phyloP scores from a whole-genome alignment of 2,888 invertebrate species.

The Galeopsomyia nigrocyanea region DNA sequence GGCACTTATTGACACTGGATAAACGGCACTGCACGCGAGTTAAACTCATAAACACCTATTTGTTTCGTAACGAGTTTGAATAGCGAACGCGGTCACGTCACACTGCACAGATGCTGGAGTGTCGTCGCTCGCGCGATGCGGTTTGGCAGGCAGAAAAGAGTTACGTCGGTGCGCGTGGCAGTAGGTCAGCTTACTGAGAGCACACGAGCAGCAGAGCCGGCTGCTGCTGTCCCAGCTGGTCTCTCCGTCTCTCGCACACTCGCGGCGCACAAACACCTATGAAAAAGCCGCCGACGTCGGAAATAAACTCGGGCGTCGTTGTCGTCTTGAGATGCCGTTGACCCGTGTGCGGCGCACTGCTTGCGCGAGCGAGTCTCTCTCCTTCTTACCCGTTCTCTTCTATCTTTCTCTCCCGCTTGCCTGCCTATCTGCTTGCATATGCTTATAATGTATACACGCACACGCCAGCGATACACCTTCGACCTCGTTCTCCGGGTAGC shows the following conservation, averaged over 20 bases:
- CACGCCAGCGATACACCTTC: constrained; percentile 10
- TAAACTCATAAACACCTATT: not conserved
- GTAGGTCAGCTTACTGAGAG: constrained; percentile 13
- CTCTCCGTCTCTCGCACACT: not conserved
- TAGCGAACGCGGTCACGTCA: not conserved
- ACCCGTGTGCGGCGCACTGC: constrained; percentile 51
- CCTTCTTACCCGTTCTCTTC: no score
- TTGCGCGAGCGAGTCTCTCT: no score
- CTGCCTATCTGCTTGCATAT: no score
- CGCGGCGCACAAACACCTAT: constrained; percentile 10
- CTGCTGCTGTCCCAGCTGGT: constrained; percentile 20
- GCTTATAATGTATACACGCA: no score
- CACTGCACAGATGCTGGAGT: not conserved
- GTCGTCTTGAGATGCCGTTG: constrained; percentile 60
- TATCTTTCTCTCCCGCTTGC: no score
- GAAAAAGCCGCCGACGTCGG: constrained; percentile 63
- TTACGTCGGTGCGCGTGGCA: constrained; percentile 24
- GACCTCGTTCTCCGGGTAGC: constrained; percentile 42
- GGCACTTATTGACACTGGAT: no score
- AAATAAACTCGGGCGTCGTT: constrained; percentile 61
- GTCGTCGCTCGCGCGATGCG: constrained; percentile 26
- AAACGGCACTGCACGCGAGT: no score
- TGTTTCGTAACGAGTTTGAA: not conserved
- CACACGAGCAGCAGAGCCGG: not conserved
- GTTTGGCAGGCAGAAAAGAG: constrained; percentile 40